phyloP scores from a whole-genome alignment of 1,140 invertebrate species.

The Adelges cooleyi region DNA sequence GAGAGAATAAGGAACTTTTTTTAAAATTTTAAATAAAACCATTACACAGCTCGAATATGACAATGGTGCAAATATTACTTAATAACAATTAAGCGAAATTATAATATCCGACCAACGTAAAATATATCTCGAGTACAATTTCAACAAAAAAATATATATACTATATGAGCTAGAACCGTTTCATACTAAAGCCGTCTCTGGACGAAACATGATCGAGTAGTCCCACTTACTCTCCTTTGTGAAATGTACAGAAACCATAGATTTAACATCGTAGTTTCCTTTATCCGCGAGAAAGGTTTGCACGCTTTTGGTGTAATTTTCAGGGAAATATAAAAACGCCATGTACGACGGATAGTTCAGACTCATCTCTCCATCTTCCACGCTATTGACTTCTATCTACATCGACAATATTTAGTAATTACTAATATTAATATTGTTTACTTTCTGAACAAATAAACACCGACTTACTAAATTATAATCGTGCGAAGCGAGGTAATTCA shows the following conservation, averaged over 20 bases:
- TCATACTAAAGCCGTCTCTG: too few species aligned
- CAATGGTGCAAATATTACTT: too few species aligned
- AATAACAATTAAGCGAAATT: too few species aligned
- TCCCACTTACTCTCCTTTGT: neutral
- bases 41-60: too few species aligned
- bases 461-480: slow-evolving; percentile 2
- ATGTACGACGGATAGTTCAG: neutral
- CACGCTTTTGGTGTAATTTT: neutral
- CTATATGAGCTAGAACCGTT: too few species aligned
- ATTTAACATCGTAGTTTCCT: neutral
- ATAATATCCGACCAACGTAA: too few species aligned
- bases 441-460: neutral
- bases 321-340: slow-evolving; percentile 4
- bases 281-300: neutral
- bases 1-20: too few species aligned
- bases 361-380: neutral
- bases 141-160: too few species aligned
- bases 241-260: neutral
- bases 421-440: neutral
- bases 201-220: too few species aligned
- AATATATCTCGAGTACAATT: too few species aligned
- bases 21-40: too few species aligned
- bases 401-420: neutral
- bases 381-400: neutral
- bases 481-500: neutral